Base-by-base conservation (phyloP, 30 jellyfish, hydroid and myxozoan genomes). In the Nemopilema nomurai region DNA sequence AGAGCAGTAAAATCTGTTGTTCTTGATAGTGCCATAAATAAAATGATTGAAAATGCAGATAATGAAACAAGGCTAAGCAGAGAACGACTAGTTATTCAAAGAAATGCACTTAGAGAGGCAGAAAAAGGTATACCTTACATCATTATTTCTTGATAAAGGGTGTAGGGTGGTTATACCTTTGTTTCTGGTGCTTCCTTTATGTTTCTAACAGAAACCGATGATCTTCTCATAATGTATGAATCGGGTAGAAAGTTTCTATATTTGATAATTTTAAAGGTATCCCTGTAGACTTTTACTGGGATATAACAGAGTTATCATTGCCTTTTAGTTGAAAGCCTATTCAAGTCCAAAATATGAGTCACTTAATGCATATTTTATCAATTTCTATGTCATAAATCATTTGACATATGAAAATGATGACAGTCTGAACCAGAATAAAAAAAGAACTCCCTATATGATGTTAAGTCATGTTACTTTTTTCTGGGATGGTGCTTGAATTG, bases 1-100 rank as follows among this genome's bases (percentile, higher is more conserved):
- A 89, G 86, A 74, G 95, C 97, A 13, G 99, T 89, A 1, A 92
- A 79, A 62, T 94, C 99, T 49, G 77, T 94, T 50, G 97, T 94
- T 23, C 77, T 94, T 83, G 96, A 94, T 82, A 94, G 94, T 84
- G 97, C 97, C 8, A 89, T 94, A 18, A 89, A 81, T 28, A 94
- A 85, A 82, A 79, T 94, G 92, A 67, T 94, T 70, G 99, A 89
- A 64, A 50, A 87, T 28, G 86, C 89, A 30, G 96, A 86, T 70
- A 87, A 41, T 57, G 99, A 89, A 30, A 71, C 95, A 25, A 80
- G 72, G 82, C 87, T 76, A 50, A 80, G 50, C 77, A 80, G 96
- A 67, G 89, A 74, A 33, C 67, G 51, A 74, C 82, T 89, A n/a
- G 21, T 77, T n/a, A 32, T 28, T 41, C 88, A 89, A 66, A 89